phyloP scores from a whole-genome alignment of 2,888 invertebrate species.

The Brassicogethes aeneus region DNA sequence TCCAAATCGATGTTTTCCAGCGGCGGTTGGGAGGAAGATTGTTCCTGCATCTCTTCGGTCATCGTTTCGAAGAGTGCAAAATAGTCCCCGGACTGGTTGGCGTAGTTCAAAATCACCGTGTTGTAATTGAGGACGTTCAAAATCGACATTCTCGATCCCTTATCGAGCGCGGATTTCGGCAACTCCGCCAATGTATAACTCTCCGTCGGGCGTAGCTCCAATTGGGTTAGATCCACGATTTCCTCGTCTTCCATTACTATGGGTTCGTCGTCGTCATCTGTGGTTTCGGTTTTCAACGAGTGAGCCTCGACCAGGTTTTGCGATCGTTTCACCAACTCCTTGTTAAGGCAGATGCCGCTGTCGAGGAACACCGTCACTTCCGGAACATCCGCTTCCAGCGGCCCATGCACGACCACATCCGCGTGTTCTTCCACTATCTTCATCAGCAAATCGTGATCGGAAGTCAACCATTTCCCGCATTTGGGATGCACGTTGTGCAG shows the following conservation, averaged over 20 bases:
- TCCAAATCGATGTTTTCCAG: conserved; percentile 37
- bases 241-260: conserved; percentile 14
- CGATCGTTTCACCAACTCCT: neutral
- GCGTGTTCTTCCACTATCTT: conserved; percentile 44
- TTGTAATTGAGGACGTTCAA: neutral
- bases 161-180: neutral
- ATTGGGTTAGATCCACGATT: neutral
- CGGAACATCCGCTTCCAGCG: conserved; percentile 20
- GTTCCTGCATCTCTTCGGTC: conserved; percentile 43
- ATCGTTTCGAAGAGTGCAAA: conserved; percentile 43
- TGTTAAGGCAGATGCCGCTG: conserved; percentile 31
- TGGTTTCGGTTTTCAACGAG: conserved; percentile 14
- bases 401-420: conserved; percentile 39
- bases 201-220: neutral
- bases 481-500: conserved; percentile 48
- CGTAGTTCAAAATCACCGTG: conserved; percentile 23
- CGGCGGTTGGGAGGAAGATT: conserved; percentile 39
- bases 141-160: neutral
- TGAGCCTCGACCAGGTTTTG: conserved; percentile 39
- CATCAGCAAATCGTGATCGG: conserved; percentile 55
- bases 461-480: conserved; percentile 42
- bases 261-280: conserved; percentile 11
- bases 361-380: conserved; percentile 23
- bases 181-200: neutral
- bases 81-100: conserved; percentile 8